Evolutionary conservation across 2,797 vertebrate species (phyloP), one percentile per base, ranked within the genome.

Genomic region (Tiaroga cobitis): DNA sequence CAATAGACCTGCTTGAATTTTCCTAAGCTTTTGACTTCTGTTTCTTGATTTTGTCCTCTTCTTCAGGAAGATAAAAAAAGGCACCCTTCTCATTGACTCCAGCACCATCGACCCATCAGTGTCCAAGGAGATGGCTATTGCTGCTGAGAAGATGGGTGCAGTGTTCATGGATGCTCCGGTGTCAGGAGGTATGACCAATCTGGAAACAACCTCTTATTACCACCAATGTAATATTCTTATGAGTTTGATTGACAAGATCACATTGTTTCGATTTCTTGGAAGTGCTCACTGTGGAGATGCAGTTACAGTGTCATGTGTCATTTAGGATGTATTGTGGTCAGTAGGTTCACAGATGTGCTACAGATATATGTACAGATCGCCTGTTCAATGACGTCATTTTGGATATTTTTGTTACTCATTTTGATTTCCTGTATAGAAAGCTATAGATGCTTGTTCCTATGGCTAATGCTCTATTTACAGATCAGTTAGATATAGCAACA

Each of bases 151-250:
- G 94, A 97, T 95, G 95, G 98, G 98, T 90, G 97, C 98, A 10
- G 97, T 99, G 90, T 98, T 99, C 90, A 98, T 99, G 98, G 98
- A 99, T 90, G 97, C 97, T 39, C 98, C 98, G 24, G 98, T 99
- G 87, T 99, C 98, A 88, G 98, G 98, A 95, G 98, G 98, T 99
- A 94, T 54, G 63, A 67, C 24, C 26, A 37, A 21, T 21, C 46
- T 69, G 29, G 7, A 26, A 79, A 70, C n/a, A 46, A 34, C 51
- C 11, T 9, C 19, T 43, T 32, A n/a, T 51, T 54, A 75, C 15
- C 21, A 39, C 5, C 43, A 34, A 76, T 3, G 2, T 83, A 24
- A 75, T 41, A 37, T 37, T 37, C 32, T 15, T 67, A 16, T 63
- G 13, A 29, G 8, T 67, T 67, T 54, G 6, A 39, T 21, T 76